Evolutionary conservation across 2,888 invertebrate genomes (phyloP), one percentile per base, ranked within the genome.

Genomic region (Lasioglossum lativentre): DNA sequence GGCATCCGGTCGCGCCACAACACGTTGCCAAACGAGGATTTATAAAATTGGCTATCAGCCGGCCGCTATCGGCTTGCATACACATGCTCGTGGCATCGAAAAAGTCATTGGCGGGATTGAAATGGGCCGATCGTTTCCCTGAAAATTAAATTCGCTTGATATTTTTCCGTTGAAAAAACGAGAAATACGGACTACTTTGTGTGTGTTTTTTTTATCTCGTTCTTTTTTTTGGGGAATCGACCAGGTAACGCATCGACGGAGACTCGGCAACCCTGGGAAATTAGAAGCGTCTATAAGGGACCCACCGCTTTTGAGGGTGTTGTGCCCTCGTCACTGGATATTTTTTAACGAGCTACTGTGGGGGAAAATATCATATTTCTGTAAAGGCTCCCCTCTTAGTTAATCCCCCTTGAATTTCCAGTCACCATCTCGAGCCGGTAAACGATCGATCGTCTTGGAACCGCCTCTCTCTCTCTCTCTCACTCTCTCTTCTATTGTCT

Each of bases 351-450:
- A 93, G 92, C 92, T 85, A 82, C 86, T 71, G 83, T 79, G 86
- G 88, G 89, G 89, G 78, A 89, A 91, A 93, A 93, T 93, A 93
- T 93, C 92, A 92, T 93, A 93, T 92, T 93, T 93, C 93, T 90
- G 92, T 92, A 90, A 93, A 93, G 92, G 90, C 89, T 70, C 74
- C 74, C 52, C 63, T 4, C 59, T 40, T 45, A 34, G 78, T 66
- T 80, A 77, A 59, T 82, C 86, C 87, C 90, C 90, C 91, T 90
- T 91, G 88, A 90, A 90, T 83, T 84, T 86, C 80, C 80, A 80
- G 86, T 84, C 89, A 88, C 85, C 87, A 86, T 87, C 88, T 86
- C 89, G 86, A 86, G 88, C 84, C 90, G 87, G 85, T 82, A 87
- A 88, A 89, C 91, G 93, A 93, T 93, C 93, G 93, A 93, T 93